Conservation (phyloP, 2,888 invertebrate species). For the Pseudoips prasinana region DNA sequence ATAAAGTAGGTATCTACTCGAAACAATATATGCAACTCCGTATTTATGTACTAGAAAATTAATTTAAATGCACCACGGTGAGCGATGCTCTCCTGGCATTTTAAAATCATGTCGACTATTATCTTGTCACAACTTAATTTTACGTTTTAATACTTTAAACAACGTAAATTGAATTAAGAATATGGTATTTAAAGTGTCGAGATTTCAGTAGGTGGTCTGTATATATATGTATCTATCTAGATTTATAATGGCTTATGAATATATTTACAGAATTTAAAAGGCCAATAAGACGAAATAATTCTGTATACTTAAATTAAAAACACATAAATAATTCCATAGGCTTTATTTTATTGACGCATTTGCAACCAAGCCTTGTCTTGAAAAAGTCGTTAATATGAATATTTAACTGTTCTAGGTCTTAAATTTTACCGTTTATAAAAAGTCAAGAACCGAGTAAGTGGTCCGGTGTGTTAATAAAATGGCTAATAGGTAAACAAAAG, state of each 20-base stretch:
- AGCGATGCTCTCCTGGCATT: slow-evolving; percentile 29
- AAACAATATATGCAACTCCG: slow-evolving; percentile 13
- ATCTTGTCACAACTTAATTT: slow-evolving; percentile 29
- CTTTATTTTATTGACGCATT: slow-evolving; percentile 9
- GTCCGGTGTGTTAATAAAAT: slow-evolving; percentile 24
- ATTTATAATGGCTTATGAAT: no score
- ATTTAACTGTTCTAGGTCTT: slow-evolving; percentile 11
- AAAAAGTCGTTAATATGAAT: slow-evolving; percentile 11
- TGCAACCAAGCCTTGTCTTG: slow-evolving; percentile 4
- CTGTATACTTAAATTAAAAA: slow-evolving; percentile 19
- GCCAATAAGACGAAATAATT: no score
- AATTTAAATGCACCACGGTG: slow-evolving; percentile 33
- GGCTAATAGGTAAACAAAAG: slow-evolving; percentile 54
- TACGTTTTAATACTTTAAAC: slow-evolving; percentile 12
- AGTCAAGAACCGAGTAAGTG: slow-evolving; percentile 25
- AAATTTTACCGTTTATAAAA: slow-evolving; percentile 29
- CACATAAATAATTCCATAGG: slow-evolving; percentile 18
- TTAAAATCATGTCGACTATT: slow-evolving; percentile 26
- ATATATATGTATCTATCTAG: no score
- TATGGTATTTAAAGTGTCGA: no score
- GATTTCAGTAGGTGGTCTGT: no score
- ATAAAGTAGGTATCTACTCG: slow-evolving; percentile 13
- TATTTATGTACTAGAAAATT: slow-evolving; percentile 27
- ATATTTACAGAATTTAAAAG: no score
- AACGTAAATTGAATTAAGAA: slow-evolving; percentile 4